phyloP scores from a whole-genome alignment of 2,113 vertebrate genomes.

The Elaphurus davidianus region DNA sequence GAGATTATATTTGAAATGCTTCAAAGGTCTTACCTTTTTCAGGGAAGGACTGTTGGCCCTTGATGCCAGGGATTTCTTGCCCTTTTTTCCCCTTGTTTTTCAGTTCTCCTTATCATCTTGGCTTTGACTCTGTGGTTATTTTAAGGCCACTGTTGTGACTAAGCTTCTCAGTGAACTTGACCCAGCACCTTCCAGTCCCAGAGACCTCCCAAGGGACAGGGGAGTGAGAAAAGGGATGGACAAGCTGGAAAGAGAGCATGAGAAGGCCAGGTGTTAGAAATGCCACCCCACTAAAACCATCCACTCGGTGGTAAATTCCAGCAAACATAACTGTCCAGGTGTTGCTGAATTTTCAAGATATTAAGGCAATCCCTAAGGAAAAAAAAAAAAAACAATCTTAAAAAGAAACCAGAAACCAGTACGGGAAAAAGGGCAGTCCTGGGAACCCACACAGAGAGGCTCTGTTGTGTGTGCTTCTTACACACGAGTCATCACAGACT shows the following conservation, averaged over 20 bases:
- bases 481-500: fast-evolving
- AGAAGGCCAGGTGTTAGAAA: not conserved
- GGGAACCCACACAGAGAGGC: not conserved
- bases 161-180: not conserved
- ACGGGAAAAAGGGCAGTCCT: not conserved
- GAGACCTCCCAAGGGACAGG: not conserved
- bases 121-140: not conserved
- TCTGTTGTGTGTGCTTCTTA: not conserved
- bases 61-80: not conserved
- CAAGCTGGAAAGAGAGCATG: not conserved
- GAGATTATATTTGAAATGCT: not conserved
- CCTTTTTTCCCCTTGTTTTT: not conserved
- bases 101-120: not conserved
- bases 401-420: not conserved
- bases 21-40: not conserved
- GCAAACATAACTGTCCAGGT: not conserved
- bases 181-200: not conserved
- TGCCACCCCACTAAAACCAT: not conserved
- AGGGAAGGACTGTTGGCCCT: not conserved
- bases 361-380: not conserved
- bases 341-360: not conserved
- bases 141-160: not conserved
- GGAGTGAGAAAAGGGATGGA: not conserved
- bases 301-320: not conserved
- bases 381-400: not conserved